Base-by-base conservation (phyloP, 1,140 invertebrate species). In the Drosophila takahashii region DNA sequence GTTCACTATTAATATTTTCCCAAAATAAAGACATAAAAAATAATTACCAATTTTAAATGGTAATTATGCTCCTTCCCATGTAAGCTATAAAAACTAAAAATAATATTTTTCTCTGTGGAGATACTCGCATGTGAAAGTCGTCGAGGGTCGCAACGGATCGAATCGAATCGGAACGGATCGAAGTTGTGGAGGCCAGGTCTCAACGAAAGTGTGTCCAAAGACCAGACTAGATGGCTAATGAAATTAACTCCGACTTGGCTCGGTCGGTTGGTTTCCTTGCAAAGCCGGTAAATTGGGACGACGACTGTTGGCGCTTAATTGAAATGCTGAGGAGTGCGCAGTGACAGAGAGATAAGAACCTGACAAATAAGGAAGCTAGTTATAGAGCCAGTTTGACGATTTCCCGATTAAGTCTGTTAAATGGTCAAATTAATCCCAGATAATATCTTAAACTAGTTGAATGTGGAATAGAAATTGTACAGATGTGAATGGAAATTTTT, bases 201-300 rank as follows among this genome's bases (percentile, higher is more conserved):
- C 64, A 77, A 77, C 39, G 74, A 77, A 77, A 77, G 75, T 77
- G 74, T 77, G 73, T 77, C 74, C 62, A 56, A 77, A 77, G 71
- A 65, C 64, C 37, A 52, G 60, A 71, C 65, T 48, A 52, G 26
- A 51, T 56, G 66, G 37, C 57, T 77, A 78, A 74, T 83, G 58
- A 53, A 75, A 64, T 69, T 70, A 74, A 59, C 48, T 67, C 37
- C 26, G 37, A 65, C 54, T 54, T 41, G 47, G 36, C 8, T 58
- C 22, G 41, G 41, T 58, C 22, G 41, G 41, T 41, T 37, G 50
- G 64, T 54, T 56, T 70, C 62, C 48, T 64, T 47, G 66, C 32
- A 29, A 45, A 39, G 50, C 48, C 65, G 34, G 26, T 51, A 32
- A 67, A 67, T 65, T 67, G 64, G 64, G 45, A 39, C 64, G 45